These are phyloP conservation scores for Eospalax fontanierii DNA, from an alignment of 2,797 vertebrate genomes.

Conservation along the genomic window DNA sequence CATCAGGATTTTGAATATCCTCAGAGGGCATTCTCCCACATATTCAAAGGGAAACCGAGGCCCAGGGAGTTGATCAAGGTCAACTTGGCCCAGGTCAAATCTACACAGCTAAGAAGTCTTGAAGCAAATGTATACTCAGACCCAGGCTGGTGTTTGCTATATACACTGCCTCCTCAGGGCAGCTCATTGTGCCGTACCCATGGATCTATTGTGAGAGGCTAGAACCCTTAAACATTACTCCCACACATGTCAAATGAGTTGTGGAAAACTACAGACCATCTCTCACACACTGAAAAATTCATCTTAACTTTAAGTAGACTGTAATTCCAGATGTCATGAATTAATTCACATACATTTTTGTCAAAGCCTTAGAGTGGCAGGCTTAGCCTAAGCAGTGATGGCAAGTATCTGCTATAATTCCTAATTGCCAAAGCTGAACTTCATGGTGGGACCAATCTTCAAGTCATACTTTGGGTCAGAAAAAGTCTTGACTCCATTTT, in stretches of 20 bases:
- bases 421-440: neutral
- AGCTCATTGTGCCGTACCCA: neutral
- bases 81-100: neutral
- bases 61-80: neutral
- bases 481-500: neutral
- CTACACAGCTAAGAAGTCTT: neutral
- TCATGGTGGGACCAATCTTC: neutral
- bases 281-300: neutral
- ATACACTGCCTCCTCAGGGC: neutral
- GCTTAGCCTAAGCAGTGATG: neutral
- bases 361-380: neutral
- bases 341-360: constrained; percentile 3
- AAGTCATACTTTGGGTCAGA: constrained; percentile 10
- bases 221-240: neutral
- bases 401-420: neutral
- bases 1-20: neutral
- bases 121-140: neutral
- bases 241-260: constrained; percentile 30
- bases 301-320: neutral
- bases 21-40: neutral
- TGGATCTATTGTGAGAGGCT: neutral
- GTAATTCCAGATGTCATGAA: neutral
- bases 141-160: neutral
- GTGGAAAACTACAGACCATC: neutral
- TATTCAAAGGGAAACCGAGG: constrained; percentile 10